Evolutionary conservation across 37 sponge, comb jelly and placozoan genomes (phyloP).

Genomic region (Aplysina aerophoba): DNA sequence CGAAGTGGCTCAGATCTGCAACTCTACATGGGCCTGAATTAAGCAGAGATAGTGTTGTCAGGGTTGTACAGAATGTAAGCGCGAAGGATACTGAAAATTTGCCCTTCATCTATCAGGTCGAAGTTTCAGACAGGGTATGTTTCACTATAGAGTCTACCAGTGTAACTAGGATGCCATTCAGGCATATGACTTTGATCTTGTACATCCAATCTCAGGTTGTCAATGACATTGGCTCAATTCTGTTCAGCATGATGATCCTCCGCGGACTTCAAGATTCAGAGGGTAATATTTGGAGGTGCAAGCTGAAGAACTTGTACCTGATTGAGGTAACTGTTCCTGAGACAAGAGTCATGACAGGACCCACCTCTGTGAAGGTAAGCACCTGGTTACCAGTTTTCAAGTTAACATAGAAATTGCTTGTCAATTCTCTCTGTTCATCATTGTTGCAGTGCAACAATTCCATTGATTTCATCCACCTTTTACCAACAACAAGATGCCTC

Average conservation of each 20-base stretch:
- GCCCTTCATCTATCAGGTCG: slow-evolving; percentile 47
- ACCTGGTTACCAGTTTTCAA: neutral
- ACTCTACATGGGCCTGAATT: slow-evolving; percentile 70
- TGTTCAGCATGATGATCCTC: slow-evolving; percentile 64
- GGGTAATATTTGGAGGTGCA: slow-evolving; percentile 68
- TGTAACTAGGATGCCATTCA: neutral
- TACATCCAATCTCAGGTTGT: slow-evolving; percentile 49
- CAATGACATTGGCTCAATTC: slow-evolving; percentile 38
- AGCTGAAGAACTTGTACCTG: slow-evolving; percentile 51
- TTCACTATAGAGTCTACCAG: neutral
- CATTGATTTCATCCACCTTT: neutral
- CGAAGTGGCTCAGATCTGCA: neutral
- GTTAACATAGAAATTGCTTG: neutral
- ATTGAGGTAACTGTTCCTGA: slow-evolving; percentile 60
- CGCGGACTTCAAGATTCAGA: slow-evolving; percentile 44
- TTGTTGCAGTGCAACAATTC: neutral
- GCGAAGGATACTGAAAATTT: neutral
- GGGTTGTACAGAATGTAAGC: slow-evolving; percentile 26
- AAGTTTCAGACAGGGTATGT: slow-evolving; percentile 61
- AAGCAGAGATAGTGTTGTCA: slow-evolving; percentile 47
- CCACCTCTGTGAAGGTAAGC: too few relatives aligned
- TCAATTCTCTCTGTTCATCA: neutral
- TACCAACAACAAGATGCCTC: slow-evolving; percentile 4
- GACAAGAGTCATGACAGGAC: neutral
- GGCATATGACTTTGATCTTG: too few relatives aligned